Evolutionary conservation across 1,140 invertebrate genomes (phyloP).

Genomic region (Sesamia nonagrioides): DNA sequence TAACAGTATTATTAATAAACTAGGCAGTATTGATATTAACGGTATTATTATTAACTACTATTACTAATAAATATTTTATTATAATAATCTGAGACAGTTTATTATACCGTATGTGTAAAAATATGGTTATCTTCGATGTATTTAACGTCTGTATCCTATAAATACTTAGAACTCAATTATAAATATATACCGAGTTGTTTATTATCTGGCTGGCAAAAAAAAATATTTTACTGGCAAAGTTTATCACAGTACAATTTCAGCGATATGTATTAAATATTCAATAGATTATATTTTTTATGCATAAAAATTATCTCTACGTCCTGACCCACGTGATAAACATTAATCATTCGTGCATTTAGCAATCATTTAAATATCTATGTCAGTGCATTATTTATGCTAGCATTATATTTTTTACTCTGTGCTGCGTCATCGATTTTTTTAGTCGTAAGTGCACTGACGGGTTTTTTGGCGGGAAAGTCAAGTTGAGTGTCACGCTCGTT

Average conservation of each 20-base stretch:
- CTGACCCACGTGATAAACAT: constrained; percentile 10
- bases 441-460: neutral
- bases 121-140: too few species aligned
- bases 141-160: too few species aligned
- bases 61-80: too few species aligned
- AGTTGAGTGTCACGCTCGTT: too few species aligned
- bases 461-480: too few species aligned
- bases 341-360: constrained; percentile 24
- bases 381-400: neutral
- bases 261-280: constrained; percentile 14
- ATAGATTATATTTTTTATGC: neutral
- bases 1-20: neutral
- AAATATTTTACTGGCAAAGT: neutral
- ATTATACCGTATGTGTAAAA: too few species aligned
- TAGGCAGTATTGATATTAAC: too few species aligned
- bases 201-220: neutral
- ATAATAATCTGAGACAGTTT: too few species aligned
- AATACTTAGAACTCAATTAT: too few species aligned
- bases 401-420: neutral
- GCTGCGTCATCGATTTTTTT: neutral
- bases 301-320: neutral
- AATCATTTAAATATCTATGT: constrained; percentile 6
- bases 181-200: too few species aligned
- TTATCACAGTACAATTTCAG: constrained; percentile 2
- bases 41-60: too few species aligned